Evolutionary conservation across 2,113 vertebrate species (phyloP), one percentile per base, ranked within the genome.

Genomic region (Ptilorrhoa leucosticta): DNA sequence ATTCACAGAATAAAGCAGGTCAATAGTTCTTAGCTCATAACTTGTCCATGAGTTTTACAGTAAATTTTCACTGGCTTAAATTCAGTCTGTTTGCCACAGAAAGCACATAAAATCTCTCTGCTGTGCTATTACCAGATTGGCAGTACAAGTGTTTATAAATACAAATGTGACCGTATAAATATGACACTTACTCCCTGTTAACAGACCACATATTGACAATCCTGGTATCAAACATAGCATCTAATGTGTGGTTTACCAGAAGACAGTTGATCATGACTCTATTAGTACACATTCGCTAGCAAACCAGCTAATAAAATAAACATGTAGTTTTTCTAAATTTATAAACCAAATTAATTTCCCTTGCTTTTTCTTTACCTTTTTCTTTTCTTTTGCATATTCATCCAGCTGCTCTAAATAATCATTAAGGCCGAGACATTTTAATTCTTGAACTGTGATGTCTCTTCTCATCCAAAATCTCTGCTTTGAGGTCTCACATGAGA

Each of bases 281-380:
- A 33, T 10, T 10, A 61, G 26, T 15, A 50, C 8, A 58, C 26
- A 58, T 31, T 50, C 50, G 37, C 9, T 39, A 35, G 27, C 20
- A 76, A 83, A 37, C 4, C 15, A 87, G 23, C 23, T 68, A 35
- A 51, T 51, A 50, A 37, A 75, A 90, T 13, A 50, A 69, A 53
- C 0, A 5, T 15, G 5, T 9, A 28, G 5, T 12, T 66, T 56
- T 76, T 71, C 37, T 42, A 53, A 71, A 57, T 2, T 18, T 72
- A 31, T 21, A 69, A 83, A 66, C 2, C 11, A 45, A 54, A 72
- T 27, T 22, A 22, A 47, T 47, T 30, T 31, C 21, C 3, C 9
- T 40, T 47, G 16, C 9, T 40, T 57, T 17, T 3, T 3, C 0
- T 0, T 1, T 1, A 4, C 7, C 0, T 2, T 18, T 16, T 18